Percentiles rank a stretch among this genome's conserved stretches.
phyloP scores from a whole-genome alignment of 2,113 vertebrate species.

The Gallinago paraguaiae region DNA sequence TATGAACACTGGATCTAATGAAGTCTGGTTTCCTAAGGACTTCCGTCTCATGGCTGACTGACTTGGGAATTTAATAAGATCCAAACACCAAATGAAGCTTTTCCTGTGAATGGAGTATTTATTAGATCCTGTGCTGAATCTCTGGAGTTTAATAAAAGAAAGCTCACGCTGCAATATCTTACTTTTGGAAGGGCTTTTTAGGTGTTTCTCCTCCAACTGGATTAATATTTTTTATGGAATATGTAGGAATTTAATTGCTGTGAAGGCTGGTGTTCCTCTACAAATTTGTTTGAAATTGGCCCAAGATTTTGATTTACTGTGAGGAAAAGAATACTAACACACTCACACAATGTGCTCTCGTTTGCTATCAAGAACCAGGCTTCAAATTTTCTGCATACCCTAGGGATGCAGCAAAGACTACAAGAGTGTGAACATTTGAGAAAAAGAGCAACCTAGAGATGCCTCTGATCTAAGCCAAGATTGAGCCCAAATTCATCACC shows the following conservation, averaged over 20 bases:
- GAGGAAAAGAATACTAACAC: neutral
- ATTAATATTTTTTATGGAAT: slow-evolving; percentile 43
- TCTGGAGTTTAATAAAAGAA: slow-evolving; percentile 64
- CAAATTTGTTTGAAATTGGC: neutral
- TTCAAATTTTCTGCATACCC: neutral
- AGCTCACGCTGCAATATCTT: slow-evolving; percentile 42
- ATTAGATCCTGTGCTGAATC: slow-evolving; percentile 45
- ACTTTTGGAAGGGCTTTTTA: slow-evolving; percentile 48
- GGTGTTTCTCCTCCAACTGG: slow-evolving; percentile 16
- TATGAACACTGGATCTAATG: slow-evolving; percentile 48
- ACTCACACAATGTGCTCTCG: neutral
- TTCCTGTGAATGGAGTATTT: slow-evolving; percentile 35
- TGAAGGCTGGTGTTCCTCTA: neutral
- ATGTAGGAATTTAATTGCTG: slow-evolving; percentile 19
- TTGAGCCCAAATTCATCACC: neutral
- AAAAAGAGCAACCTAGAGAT: neutral
- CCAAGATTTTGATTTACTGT: neutral
- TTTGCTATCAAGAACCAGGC: neutral
- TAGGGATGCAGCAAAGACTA: neutral
- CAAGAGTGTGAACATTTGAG: neutral
- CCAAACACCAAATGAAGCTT: slow-evolving; percentile 41
- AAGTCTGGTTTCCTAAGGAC: slow-evolving; percentile 53
- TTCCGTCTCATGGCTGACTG: slow-evolving; percentile 32
- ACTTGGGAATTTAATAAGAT: slow-evolving; percentile 56
- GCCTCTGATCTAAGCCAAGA: neutral